Conservation (phyloP, 2,888 invertebrate genomes). For the Druceiella hillmani region DNA sequence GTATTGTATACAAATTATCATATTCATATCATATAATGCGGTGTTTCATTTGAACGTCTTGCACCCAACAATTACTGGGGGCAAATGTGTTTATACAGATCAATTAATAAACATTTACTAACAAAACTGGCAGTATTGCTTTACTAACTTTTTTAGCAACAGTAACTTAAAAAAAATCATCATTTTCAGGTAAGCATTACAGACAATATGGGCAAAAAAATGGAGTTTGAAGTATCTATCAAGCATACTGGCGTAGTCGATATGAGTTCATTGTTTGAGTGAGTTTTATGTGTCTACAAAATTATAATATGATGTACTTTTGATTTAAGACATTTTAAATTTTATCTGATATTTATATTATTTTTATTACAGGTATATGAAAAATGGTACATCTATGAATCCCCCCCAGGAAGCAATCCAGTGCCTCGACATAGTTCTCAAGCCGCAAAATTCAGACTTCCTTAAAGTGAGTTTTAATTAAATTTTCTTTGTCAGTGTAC, state of each 20-base stretch:
- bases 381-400: slow-evolving; percentile 31
- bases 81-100: too few species aligned
- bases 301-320: not conserved
- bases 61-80: too few species aligned
- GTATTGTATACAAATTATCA: too few species aligned
- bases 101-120: too few species aligned
- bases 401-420: slow-evolving; percentile 61
- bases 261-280: slow-evolving; percentile 38
- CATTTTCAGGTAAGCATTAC: slow-evolving; percentile 31
- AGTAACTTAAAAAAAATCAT: slow-evolving; percentile 20
- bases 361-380: slow-evolving; percentile 35
- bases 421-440: slow-evolving; percentile 83
- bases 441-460: too few species aligned
- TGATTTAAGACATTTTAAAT: not conserved
- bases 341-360: slow-evolving; percentile 5
- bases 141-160: slow-evolving; percentile 9
- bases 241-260: slow-evolving; percentile 53
- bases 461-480: too few species aligned
- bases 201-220: slow-evolving; percentile 33
- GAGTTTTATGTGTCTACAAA: slow-evolving; percentile 23
- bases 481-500: too few species aligned
- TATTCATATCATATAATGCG: too few species aligned
- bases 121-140: too few species aligned
- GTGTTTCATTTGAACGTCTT: too few species aligned
- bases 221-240: slow-evolving; percentile 45